Percentiles rank a stretch among this genome's conserved stretches.
phyloP scores from a whole-genome alignment of 2,113 vertebrate genomes.

The Thinocorus orbignyianus region DNA sequence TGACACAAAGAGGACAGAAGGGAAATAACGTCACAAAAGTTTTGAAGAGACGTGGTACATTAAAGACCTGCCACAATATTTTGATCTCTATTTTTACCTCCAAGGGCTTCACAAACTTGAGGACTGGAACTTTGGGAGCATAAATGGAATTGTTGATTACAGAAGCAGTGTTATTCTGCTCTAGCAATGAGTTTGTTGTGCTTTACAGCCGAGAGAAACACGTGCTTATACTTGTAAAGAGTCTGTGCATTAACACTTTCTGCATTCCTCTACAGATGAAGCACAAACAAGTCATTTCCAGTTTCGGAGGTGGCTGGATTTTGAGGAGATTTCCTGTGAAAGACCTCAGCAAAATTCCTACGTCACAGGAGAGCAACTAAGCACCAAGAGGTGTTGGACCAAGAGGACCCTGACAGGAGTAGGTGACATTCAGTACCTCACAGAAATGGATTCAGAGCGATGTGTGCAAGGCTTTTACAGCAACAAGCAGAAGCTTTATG shows the following conservation, averaged over 20 bases:
- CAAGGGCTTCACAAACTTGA: not conserved
- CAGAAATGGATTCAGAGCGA: not conserved
- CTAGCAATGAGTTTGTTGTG: not conserved
- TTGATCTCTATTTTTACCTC: not conserved
- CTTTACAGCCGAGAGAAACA: not conserved
- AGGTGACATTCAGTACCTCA: not conserved
- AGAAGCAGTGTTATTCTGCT: not conserved
- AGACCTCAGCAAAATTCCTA: not conserved
- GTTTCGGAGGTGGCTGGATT: not conserved
- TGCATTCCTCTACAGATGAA: not conserved
- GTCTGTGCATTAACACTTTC: not conserved
- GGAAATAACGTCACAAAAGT: not conserved
- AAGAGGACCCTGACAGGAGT: not conserved
- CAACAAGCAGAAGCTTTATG: not conserved
- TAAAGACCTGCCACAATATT: not conserved
- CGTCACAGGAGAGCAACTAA: not conserved
- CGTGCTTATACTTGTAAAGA: not conserved
- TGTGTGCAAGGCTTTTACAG: not conserved
- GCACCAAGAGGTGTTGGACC: not conserved
- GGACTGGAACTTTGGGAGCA: not conserved
- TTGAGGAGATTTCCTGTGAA: not conserved
- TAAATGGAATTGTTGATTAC: not conserved
- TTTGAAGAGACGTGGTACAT: not conserved
- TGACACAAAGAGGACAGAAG: constrained; percentile 20
- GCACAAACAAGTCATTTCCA: not conserved